Percentiles rank a stretch among this genome's conserved stretches.
phyloP scores from a whole-genome alignment of 2,113 vertebrate species.

The Cololabis saira region DNA sequence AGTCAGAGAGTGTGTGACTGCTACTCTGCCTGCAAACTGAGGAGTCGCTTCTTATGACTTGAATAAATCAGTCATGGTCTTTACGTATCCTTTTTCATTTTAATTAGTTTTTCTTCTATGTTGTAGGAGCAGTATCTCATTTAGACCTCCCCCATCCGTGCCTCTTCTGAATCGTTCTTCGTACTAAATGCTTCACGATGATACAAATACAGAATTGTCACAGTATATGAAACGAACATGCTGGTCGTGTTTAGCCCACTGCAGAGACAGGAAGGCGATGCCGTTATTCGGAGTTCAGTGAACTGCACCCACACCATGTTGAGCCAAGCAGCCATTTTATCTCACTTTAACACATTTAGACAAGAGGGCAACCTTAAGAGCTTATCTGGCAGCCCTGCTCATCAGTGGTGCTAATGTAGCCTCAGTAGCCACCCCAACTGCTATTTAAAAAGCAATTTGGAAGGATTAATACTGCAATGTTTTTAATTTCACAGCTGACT shows the following conservation, averaged over 20 bases:
- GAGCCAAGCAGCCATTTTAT: slow-evolving; percentile 62
- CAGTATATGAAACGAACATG: background rate
- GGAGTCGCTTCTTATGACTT: slow-evolving; percentile 16
- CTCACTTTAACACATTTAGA: slow-evolving; percentile 55
- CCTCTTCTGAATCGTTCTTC: too few relatives aligned
- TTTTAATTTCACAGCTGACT: slow-evolving; percentile 45
- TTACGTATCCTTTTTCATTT: slow-evolving; percentile 53
- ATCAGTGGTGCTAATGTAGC: slow-evolving; percentile 43
- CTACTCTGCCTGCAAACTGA: background rate
- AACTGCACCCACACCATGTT: slow-evolving; percentile 30
- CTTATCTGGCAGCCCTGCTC: slow-evolving; percentile 42
- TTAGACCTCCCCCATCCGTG: too few relatives aligned
- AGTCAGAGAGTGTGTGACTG: background rate
- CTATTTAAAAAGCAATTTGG: slow-evolving; percentile 56
- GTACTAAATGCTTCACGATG: too few relatives aligned
- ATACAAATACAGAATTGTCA: too few relatives aligned
- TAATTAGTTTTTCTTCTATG: slow-evolving; percentile 5
- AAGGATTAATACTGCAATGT: slow-evolving; percentile 41
- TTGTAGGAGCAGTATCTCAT: too few relatives aligned
- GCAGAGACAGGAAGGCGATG: background rate
- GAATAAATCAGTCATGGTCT: slow-evolving; percentile 44
- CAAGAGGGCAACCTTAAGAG: slow-evolving; percentile 41
- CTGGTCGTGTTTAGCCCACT: background rate
- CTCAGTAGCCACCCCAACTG: slow-evolving; percentile 26
- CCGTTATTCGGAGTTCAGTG: slow-evolving; percentile 20